phyloP scores from a whole-genome alignment of 2,113 vertebrate species.

The Mustela lutreola region DNA sequence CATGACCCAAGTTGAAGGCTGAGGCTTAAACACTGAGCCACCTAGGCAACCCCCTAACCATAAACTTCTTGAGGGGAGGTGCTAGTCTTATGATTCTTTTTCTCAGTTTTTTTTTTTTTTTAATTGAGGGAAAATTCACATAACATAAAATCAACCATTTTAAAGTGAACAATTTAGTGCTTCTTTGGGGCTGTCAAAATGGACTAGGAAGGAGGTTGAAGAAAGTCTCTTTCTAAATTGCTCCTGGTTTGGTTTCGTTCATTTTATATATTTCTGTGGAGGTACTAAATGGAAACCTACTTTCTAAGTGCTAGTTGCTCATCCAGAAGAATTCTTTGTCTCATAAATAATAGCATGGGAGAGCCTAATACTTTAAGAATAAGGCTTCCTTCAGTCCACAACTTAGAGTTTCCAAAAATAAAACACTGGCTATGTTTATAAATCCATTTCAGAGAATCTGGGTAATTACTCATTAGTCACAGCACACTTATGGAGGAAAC shows the following conservation, averaged over 20 bases:
- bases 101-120: not conserved
- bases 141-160: not conserved
- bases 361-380: constrained; percentile 52
- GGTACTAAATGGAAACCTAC: not conserved
- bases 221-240: not conserved
- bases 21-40: too few relatives aligned
- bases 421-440: constrained; percentile 67
- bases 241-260: not conserved
- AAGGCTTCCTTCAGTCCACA: constrained; percentile 66
- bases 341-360: constrained; percentile 61
- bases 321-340: constrained; percentile 61
- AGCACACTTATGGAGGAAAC: constrained; percentile 42
- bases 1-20: too few relatives aligned
- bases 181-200: constrained; percentile 20
- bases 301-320: constrained; percentile 20
- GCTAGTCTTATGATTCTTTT: not conserved
- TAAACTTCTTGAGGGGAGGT: not conserved
- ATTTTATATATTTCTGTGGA: not conserved
- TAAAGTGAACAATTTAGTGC: not conserved
- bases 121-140: not conserved
- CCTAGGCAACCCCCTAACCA: not conserved
- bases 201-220: not conserved
- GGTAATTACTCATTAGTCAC: constrained; percentile 72
- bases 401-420: constrained; percentile 73
- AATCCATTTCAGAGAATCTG: constrained; percentile 65